A percentile compares a stretch with the other conserved stretches of the same genome.
These are phyloP conservation scores for Characodon lateralis DNA, from an alignment of 2,797 vertebrate species.

Conservation along the genomic window DNA sequence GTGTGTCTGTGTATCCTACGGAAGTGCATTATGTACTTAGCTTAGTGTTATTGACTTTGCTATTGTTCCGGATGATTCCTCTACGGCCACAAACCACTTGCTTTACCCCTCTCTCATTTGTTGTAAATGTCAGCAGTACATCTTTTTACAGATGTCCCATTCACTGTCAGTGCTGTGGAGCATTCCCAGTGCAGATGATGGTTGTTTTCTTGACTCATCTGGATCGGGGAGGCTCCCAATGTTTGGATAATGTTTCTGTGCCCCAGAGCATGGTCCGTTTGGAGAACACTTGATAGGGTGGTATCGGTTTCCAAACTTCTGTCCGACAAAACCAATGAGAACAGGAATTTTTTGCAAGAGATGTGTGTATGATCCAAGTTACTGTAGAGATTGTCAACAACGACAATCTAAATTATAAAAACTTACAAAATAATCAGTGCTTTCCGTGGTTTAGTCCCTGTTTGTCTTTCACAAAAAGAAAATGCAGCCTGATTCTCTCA, in stretches of 20 bases:
- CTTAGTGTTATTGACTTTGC: constrained; percentile 41
- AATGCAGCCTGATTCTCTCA: constrained; percentile 19
- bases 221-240: constrained; percentile 9
- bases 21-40: constrained; percentile 39
- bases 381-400: constrained; percentile 20
- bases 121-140: constrained; percentile 20
- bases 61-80: constrained; percentile 54
- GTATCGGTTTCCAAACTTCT: constrained; percentile 10
- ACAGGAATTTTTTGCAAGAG: constrained; percentile 12
- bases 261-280: constrained; percentile 23
- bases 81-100: constrained; percentile 23
- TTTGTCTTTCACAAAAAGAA: constrained; percentile 32
- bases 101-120: constrained; percentile 30
- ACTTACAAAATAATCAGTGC: constrained; percentile 2
- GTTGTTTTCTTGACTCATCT: constrained; percentile 41
- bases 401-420: constrained; percentile 4
- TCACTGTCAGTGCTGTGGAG: constrained; percentile 18
- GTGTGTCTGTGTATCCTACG: constrained; percentile 23
- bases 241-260: constrained; percentile 51
- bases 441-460: constrained; percentile 34
- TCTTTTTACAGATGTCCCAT: constrained; percentile 42
- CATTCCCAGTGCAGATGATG: constrained; percentile 39
- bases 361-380: constrained; percentile 11
- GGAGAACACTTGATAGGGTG: constrained; percentile 27
- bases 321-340: constrained; percentile 1